These are phyloP conservation scores for Meles meles DNA, from an alignment of 2,113 vertebrate genomes.

Conservation along the genomic window DNA sequence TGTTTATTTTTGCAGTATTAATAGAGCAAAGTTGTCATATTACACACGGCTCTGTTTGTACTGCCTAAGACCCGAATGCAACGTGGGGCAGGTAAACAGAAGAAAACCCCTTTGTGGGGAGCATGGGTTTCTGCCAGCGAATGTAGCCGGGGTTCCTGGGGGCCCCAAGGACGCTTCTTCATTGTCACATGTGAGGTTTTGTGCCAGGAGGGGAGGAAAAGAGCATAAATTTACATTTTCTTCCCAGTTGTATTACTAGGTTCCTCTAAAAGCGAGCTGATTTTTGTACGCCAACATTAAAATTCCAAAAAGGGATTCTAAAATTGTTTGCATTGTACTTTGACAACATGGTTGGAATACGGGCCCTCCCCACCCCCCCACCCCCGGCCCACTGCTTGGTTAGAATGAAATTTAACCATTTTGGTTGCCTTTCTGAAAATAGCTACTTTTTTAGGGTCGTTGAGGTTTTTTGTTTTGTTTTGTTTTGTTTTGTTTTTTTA, in stretches of 20 bases:
- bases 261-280: not conserved
- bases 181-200: not conserved
- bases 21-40: not conserved
- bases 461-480: not conserved
- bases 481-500: not conserved
- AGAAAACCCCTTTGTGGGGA: not conserved
- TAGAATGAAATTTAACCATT: not conserved
- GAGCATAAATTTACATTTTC: slow-evolving; percentile 6
- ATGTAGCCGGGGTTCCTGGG: not conserved
- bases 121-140: not conserved
- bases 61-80: not conserved
- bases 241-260: not conserved
- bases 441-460: not conserved
- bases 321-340: slow-evolving; percentile 32
- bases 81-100: not conserved
- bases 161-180: not conserved
- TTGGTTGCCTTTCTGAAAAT: slow-evolving; percentile 14
- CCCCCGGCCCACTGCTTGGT: not conserved
- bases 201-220: not conserved
- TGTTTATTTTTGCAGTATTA: not conserved
- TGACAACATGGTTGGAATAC: not conserved
- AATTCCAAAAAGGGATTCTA: slow-evolving; percentile 49
- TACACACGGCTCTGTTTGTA: not conserved
- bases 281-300: slow-evolving; percentile 57
- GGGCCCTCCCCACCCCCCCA: not conserved